Base-by-base conservation (phyloP, 2,888 invertebrate genomes). In the Phortica okadai region DNA sequence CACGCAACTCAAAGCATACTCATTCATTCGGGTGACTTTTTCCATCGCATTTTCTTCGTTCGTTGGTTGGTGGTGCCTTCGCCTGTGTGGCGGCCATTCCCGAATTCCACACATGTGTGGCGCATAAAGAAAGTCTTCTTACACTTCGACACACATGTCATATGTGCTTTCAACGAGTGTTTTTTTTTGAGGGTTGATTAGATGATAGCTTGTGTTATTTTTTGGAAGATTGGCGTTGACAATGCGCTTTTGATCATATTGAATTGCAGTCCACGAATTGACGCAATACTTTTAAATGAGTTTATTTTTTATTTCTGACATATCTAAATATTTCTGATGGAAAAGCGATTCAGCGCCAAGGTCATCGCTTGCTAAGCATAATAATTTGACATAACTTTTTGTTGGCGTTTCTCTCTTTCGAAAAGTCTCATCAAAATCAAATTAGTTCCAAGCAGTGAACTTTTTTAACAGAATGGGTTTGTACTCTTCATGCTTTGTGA, bases 361-460 rank as follows among this genome's bases (percentile, higher is more conserved):
- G 14, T 14, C 14, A 14, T 50, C 50, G 14, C 8, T 50, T 33
- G 33, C 33, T 8, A 5, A 14, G 50, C 50, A 50, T 50, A 50
- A 50, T 50, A 50, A 50, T 50, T 69, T 70, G 72, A 25, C 64
- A 70, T 77, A 75, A 66, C 78, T 75, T 84, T 82, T 87, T 86
- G 85, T 85, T 85, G 86, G 87, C 84, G 50, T 50, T 50, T 50
- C 50, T 66, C 50, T 66, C 41, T 14, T 66, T 66, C 66, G 10
- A n/a, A 21, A 77, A 77, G 79, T 84, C 84, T 82, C 85, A 85
- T 85, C 87, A 85, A 85, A 87, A 85, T 84, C 85, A 84, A 85
- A 85, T 85, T 85, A 85, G 85, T 85, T 87, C 85, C 85, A 80
- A 86, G 84, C 86, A 83, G 74, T 85, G 85, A 83, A 83, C 87